Evolutionary conservation across 2,113 vertebrate species (phyloP).

Genomic region (Entosphenus tridentatus): DNA sequence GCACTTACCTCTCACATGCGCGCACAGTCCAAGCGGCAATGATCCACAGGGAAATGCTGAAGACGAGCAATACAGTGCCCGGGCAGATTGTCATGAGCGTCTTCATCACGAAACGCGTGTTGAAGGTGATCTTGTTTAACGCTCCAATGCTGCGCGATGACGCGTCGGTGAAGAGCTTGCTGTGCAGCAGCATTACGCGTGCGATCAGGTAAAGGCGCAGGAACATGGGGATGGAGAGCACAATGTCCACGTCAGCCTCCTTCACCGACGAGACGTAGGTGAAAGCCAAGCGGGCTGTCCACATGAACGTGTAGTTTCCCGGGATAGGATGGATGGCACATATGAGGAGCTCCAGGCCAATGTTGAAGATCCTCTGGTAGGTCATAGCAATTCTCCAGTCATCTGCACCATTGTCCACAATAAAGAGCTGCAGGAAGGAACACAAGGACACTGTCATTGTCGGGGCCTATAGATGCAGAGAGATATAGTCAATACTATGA

Average conservation of each 20-base stretch:
- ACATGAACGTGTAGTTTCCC: constrained; percentile 93
- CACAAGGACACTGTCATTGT: background rate
- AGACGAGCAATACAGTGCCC: constrained; percentile 93
- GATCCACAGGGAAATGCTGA: constrained; percentile 99
- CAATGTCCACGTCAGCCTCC: constrained; percentile 96
- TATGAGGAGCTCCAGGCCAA: constrained; percentile 93
- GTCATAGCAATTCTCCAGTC: constrained; percentile 99
- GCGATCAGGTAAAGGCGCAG: constrained; percentile 96
- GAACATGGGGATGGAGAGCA: constrained; percentile 99
- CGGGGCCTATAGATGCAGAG: background rate
- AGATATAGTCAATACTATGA: background rate
- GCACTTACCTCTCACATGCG: constrained; percentile 87
- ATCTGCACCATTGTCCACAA: constrained; percentile 98
- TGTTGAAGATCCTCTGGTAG: constrained; percentile 95
- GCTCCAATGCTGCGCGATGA: constrained; percentile 96
- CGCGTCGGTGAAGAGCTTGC: constrained; percentile 98
- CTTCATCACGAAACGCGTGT: constrained; percentile 99
- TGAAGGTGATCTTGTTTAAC: constrained; percentile 99
- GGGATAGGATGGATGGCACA: constrained; percentile 97
- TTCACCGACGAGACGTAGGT: constrained; percentile 71
- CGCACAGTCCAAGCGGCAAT: constrained; percentile 97
- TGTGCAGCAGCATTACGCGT: constrained; percentile 97
- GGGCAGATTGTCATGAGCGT: constrained; percentile 99
- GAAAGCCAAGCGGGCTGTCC: constrained; percentile 91
- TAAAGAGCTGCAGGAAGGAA: constrained; percentile 51